phyloP scores from a whole-genome alignment of 1,140 invertebrate species.

The Brachystomella parvula region DNA sequence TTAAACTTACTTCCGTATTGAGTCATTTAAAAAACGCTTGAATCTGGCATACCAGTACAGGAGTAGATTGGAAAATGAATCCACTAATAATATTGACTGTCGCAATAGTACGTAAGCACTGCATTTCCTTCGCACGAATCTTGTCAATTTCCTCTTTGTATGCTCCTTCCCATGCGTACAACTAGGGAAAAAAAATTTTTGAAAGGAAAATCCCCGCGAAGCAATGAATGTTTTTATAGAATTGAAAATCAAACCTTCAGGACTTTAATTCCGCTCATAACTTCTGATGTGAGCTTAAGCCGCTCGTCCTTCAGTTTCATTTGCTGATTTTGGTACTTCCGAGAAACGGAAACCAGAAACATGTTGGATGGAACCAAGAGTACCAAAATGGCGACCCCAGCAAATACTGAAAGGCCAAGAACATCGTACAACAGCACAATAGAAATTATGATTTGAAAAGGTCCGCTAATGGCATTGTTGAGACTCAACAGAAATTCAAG shows the following conservation, averaged over 20 bases:
- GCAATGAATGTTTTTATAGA: background rate
- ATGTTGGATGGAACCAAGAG: conserved; percentile 49
- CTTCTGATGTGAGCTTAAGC: conserved; percentile 90
- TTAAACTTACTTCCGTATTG: conserved; percentile 37
- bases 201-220: background rate
- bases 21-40: conserved; percentile 23
- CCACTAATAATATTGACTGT: conserved; percentile 63
- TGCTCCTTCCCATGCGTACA: conserved; percentile 83
- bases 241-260: conserved; percentile 49
- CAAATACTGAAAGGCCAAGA: conserved; percentile 57
- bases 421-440: conserved; percentile 50
- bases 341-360: conserved; percentile 46
- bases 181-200: conserved; percentile 35
- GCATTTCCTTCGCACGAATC: conserved; percentile 73
- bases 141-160: conserved; percentile 75
- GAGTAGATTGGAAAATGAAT: conserved; percentile 61
- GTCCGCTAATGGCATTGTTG: conserved; percentile 55
- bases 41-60: conserved; percentile 63
- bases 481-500: conserved; percentile 48
- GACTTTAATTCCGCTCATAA: conserved; percentile 86
- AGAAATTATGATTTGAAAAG: conserved; percentile 52
- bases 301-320: conserved; percentile 87
- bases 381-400: conserved; percentile 50
- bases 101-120: conserved; percentile 70
- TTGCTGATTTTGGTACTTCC: conserved; percentile 66